Evolutionary conservation across 2,888 invertebrate genomes (phyloP), one percentile per base, ranked within the genome.

Genomic region (Drosophila borealis): DNA sequence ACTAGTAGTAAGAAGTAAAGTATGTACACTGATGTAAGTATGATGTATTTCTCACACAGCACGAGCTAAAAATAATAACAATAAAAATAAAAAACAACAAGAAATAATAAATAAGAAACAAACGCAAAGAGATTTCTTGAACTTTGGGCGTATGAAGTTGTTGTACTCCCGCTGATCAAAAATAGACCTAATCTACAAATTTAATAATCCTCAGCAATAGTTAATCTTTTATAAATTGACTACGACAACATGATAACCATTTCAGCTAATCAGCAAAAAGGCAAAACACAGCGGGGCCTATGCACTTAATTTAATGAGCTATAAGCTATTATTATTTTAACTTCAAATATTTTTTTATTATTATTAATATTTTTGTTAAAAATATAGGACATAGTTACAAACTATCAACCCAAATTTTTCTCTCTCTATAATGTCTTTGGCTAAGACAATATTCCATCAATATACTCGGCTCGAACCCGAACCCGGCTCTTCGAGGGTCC

Each of bases 161-260:
- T 36, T 55, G 14, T 51, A 42, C 9, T 34, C 8, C 48, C 36
- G 48, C 41, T 37, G 29, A 48, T 39, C 36, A 39, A 60, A 65
- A 74, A 74, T 74, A 70, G 42, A 62, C n/a, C 34, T 74, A 66
- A 74, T 74, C 74, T 61, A 50, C 29, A 37, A 37, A 25, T 68
- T 46, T 36, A 46, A 34, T 68, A 39, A 59, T 39, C 42, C 50
- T 57, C 37, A 48, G 70, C 45, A 70, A 62, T 74, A 54, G 57
- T 54, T 74, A 59, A 70, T 74, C 66, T 66, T 39, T 25, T 8
- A 46, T 42, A 41, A 44, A 61, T 61, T 25, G 9, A 42, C 51
- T 45, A 46, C 49, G 46, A 34, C 55, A 69, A 64, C 49, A 56
- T 56, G 73, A 73, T 73, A 71, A 71, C 45, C 19, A 44, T 29